Base-by-base conservation (phyloP, 1,140 invertebrate genomes). In the Macrocentrus cingulum region DNA sequence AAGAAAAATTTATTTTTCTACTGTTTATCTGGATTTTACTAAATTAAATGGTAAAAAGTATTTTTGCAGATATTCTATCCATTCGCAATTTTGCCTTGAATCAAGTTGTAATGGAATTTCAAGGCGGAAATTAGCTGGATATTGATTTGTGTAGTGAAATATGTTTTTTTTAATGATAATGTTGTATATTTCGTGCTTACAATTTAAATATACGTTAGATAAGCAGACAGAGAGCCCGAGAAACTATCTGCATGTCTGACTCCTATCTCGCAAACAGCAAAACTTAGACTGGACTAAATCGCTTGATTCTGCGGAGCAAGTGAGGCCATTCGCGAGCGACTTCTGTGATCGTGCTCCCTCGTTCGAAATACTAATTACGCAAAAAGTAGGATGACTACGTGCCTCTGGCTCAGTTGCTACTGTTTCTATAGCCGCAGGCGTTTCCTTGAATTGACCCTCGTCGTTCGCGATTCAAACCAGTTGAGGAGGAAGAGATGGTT, bases 351-450 rank as follows among this genome's bases (percentile, higher is more conserved):
- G 55, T 57, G 46, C 55, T 57, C 42, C 36, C 45, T 49, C 45
- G 55, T 50, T 57, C 46, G 46, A 57, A 57, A 57, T 57, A 57
- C 55, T 57, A 57, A 57, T 57, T 57, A 57, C 39, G 55, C 55
- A 57, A 57, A 57, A 57, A 57, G 55, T 57, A 19, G 34, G 36
- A 39, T 57, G 34, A 22, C 45, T 49, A 57, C 55, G 55, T 57
- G 55, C 55, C 46, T 18, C 36, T 22, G 41, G 37, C 34, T 49
- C 34, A 55, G 44, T 46, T 46, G 20, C 49, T 34, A 34, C 18
- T 51, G 32, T 36, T 36, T 23, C 32, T 51, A 51, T 51, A 7
- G 9, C 20, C 25, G n/a, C 41, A 44, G 32, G 19, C 32, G 41
- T 44, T 49, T 20, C 29, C 11, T 49, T 1, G 9, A 49, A 15